Evolutionary conservation across 2,113 vertebrate genomes (phyloP), one percentile per base, ranked within the genome.

Genomic region (Rallus limicola): DNA sequence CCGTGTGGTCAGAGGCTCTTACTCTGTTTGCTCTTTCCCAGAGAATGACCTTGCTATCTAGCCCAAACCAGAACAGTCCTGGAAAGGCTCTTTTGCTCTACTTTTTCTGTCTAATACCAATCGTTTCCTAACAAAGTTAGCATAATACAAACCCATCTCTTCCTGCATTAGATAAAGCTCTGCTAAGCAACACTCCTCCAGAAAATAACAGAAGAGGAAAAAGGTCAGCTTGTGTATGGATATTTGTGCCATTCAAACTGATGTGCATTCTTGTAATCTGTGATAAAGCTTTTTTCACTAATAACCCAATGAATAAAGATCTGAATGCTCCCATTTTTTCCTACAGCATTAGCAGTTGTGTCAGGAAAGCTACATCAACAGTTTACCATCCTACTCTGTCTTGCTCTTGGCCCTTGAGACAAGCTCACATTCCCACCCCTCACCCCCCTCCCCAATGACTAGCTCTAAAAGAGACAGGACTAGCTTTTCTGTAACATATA

Each of bases 121-220:
- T 40, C 64, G 18, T 16, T 82, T 62, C 62, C 72, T 62, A 72
- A 85, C 16, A 46, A 82, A 95, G 68, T 84, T 79, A 93, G 62
- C 19, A 13, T 13, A 81, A 90, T 0, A 0, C 48, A 83, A 89
- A 90, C 71, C 25, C 0, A 82, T 65, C 36, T 77, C 77, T 56
- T 33, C 76, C 3, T 86, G 59, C 52, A 82, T 87, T 90, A 92
- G 53, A 17, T 8, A 71, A 25, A 78, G 70, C 62, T 92, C 87
- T 97, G 82, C 89, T 88, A 92, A 92, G 89, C 90, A 96, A 91
- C 85, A 87, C 69, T 92, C 58, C 88, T 48, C 83, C 15, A 67
- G 84, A 90, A 96, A 74, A 68, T 6, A 84, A 77, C 40, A 56
- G 25, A 92, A 81, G 62, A 80, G 56, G 31, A 83, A 53, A 82